Evolutionary conservation across 2,113 vertebrate species (phyloP).

Genomic region (Hippocampus zosterae): DNA sequence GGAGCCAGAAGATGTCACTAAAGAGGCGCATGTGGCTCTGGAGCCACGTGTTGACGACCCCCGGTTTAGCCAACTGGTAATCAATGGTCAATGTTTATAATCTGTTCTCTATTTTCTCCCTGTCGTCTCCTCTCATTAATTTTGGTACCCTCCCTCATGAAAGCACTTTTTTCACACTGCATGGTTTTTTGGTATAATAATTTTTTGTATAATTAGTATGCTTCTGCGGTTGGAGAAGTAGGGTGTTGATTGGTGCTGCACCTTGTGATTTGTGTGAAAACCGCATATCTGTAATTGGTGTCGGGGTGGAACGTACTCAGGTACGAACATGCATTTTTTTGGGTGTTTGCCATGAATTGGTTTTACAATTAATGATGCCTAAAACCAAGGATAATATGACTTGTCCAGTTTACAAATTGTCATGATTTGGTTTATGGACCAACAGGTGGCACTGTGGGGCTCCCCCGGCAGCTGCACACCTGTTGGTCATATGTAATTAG

Average conservation of each 20-base stretch:
- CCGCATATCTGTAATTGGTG: neutral
- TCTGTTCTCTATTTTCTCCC: neutral
- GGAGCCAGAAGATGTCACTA: too few relatives aligned
- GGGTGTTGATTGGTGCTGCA: constrained; percentile 45
- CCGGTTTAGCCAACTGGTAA: too few relatives aligned
- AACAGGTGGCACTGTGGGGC: too few relatives aligned
- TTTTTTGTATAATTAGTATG: neutral
- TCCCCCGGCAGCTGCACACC: too few relatives aligned
- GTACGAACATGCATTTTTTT: neutral
- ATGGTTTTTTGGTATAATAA: neutral
- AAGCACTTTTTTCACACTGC: neutral
- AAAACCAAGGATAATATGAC: too few relatives aligned
- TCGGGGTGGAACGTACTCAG: neutral
- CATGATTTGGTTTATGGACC: too few relatives aligned
- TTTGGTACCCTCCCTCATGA: neutral
- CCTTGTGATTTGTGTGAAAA: constrained; percentile 28
- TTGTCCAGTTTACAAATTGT: too few relatives aligned
- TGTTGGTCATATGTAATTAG: too few relatives aligned
- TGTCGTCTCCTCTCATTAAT: neutral
- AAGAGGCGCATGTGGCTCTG: too few relatives aligned
- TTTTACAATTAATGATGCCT: too few relatives aligned
- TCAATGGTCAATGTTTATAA: too few relatives aligned
- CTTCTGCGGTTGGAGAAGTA: neutral
- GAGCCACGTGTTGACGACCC: too few relatives aligned
- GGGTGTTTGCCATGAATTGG: neutral